Evolutionary conservation across 2,888 invertebrate species (phyloP).

Genomic region (Ganaspis brasiliensis): DNA sequence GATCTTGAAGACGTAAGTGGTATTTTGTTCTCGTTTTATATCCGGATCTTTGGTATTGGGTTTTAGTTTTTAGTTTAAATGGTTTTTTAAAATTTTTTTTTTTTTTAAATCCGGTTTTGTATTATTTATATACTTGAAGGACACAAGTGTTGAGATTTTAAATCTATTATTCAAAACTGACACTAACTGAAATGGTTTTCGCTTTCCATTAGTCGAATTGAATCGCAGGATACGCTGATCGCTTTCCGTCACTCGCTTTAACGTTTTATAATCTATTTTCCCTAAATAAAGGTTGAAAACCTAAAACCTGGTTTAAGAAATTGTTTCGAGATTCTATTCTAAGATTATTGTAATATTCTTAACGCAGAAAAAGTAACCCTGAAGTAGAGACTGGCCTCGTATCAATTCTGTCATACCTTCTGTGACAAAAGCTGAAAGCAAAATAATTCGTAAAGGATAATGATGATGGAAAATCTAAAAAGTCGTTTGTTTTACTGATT

Average conservation of each 20-base stretch:
- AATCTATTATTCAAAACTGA: slow-evolving; percentile 35
- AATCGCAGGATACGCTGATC: not conserved
- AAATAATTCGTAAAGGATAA: not conserved
- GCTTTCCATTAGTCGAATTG: slow-evolving; percentile 35
- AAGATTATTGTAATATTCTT: no score
- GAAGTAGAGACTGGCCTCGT: slow-evolving; percentile 37
- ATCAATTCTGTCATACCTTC: slow-evolving; percentile 8
- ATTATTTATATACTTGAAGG: no score
- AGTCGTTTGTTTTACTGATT: not conserved
- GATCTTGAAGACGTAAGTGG: not conserved
- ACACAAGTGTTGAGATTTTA: slow-evolving; percentile 9
- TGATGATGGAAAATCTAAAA: not conserved
- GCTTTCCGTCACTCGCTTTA: slow-evolving; percentile 2
- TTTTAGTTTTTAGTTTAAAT: not conserved
- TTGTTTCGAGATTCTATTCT: no score
- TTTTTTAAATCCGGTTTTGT: no score
- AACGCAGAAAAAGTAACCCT: no score
- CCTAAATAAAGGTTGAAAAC: not conserved
- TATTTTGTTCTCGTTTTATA: not conserved
- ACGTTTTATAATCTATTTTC: not conserved
- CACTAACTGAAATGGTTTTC: slow-evolving; percentile 20
- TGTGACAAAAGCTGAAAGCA: not conserved
- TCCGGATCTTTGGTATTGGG: not conserved
- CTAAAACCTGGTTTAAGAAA: not conserved
- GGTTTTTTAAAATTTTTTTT: not conserved